phyloP scores from a whole-genome alignment of 1,140 invertebrate genomes.

The Myzus persicae region DNA sequence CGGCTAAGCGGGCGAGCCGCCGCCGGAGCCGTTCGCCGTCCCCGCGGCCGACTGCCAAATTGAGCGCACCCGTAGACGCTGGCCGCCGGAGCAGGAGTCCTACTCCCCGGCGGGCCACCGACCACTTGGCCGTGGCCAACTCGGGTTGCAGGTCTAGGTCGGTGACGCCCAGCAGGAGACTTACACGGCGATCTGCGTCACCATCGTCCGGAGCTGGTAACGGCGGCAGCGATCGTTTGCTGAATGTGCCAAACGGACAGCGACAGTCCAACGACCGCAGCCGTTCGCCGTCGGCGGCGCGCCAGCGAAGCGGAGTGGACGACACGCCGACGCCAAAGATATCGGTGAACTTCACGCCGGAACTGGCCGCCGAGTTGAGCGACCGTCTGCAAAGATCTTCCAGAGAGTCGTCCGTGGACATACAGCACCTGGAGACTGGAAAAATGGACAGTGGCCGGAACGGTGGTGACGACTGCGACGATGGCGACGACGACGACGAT shows the following conservation, averaged over 20 bases:
- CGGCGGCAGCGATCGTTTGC: not conserved
- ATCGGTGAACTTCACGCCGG: conserved; percentile 40
- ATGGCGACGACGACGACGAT: conserved; percentile 8
- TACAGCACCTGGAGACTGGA: not conserved
- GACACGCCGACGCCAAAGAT: conserved; percentile 49
- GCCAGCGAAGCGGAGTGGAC: conserved; percentile 31
- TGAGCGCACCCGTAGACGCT: conserved; percentile 18
- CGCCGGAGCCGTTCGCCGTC: conserved; percentile 63
- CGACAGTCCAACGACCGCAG: conserved; percentile 39
- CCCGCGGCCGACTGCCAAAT: conserved; percentile 13
- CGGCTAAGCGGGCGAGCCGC: conserved; percentile 58
- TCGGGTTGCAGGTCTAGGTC: not conserved
- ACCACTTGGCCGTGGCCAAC: not conserved
- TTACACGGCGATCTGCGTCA: not conserved
- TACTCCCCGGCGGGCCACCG: conserved; percentile 48
- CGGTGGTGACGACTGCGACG: not conserved
- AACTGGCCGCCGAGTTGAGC: not conserved
- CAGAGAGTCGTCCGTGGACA: conserved; percentile 21
- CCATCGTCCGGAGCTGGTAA: not conserved
- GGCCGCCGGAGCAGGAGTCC: conserved; percentile 60
- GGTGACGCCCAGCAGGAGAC: conserved; percentile 20
- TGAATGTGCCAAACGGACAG: not conserved
- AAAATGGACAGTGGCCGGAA: not conserved
- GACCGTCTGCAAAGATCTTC: not conserved
- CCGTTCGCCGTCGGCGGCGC: conserved; percentile 43